Conservation (phyloP, 1,140 invertebrate genomes). For the Hydropsyche tenuis region DNA sequence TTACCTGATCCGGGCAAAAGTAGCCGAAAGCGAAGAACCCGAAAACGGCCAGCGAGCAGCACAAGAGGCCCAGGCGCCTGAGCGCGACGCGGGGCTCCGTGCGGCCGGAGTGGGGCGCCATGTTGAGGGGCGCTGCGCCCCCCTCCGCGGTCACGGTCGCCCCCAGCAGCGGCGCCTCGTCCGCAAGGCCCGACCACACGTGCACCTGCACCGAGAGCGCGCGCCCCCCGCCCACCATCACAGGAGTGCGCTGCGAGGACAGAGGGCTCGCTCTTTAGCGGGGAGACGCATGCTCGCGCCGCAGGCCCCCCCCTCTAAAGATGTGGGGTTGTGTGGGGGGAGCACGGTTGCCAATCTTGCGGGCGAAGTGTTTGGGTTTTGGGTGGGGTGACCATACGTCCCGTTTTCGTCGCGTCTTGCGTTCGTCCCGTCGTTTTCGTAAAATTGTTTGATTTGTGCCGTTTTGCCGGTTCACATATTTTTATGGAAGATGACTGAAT, state of each 20-base stretch:
- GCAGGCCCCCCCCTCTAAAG: background rate
- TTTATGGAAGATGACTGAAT: too few relatives aligned
- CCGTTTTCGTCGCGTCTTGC: background rate
- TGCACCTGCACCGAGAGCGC: slow-evolving; percentile 9
- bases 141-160: background rate
- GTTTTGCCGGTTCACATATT: too few relatives aligned
- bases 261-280: background rate
- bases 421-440: too few relatives aligned
- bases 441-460: too few relatives aligned
- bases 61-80: slow-evolving; percentile 77
- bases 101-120: slow-evolving; percentile 49
- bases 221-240: background rate
- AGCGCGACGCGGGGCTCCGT: slow-evolving; percentile 77
- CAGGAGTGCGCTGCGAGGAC: background rate
- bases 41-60: slow-evolving; percentile 77
- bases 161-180: background rate
- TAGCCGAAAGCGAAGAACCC: slow-evolving; percentile 87
- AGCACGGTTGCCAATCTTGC: too few relatives aligned
- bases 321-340: too few relatives aligned
- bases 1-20: slow-evolving; percentile 84
- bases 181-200: slow-evolving; percentile 11
- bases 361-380: too few relatives aligned
- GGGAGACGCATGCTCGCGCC: background rate
- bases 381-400: background rate
- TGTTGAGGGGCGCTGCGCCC: background rate